Evolutionary conservation across 2,888 invertebrate species (phyloP).

Genomic region (Epistrophella euchroma): DNA sequence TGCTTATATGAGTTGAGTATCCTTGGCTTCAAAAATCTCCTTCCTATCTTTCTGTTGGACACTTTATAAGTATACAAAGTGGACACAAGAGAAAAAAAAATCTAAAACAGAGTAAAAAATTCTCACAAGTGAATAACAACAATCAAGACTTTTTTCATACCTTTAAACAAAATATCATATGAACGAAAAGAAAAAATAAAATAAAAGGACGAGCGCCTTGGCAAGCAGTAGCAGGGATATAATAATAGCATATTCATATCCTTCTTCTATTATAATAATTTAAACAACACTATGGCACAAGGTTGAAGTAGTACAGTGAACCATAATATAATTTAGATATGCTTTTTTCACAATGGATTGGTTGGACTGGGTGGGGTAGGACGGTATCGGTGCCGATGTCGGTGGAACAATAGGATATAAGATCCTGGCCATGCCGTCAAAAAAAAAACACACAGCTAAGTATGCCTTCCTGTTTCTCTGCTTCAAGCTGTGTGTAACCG

Average conservation of each 20-base stretch:
- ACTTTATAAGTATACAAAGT: neutral
- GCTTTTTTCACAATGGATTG: conserved; percentile 38
- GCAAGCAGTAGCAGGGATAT: conserved; percentile 30
- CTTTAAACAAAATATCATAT: conserved; percentile 58
- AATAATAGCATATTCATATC: conserved; percentile 66
- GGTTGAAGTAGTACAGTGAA: conserved; percentile 72
- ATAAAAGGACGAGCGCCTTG: conserved; percentile 23
- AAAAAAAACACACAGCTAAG: neutral
- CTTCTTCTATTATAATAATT: conserved; percentile 72
- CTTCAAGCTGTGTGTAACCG: conserved; percentile 29
- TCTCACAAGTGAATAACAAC: conserved; percentile 52
- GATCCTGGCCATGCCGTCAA: conserved; percentile 37
- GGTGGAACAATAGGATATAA: conserved; percentile 14
- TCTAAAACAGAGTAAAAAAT: neutral
- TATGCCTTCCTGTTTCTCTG: neutral
- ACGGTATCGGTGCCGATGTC: neutral
- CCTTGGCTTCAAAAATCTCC: conserved; percentile 34
- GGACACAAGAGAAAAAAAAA: neutral
- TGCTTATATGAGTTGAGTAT: conserved; percentile 22
- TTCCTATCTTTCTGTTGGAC: neutral
- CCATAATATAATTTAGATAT: conserved; percentile 71
- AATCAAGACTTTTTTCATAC: conserved; percentile 53
- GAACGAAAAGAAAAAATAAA: conserved; percentile 15
- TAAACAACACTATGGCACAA: conserved; percentile 71
- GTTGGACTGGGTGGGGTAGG: neutral